phyloP scores from a whole-genome alignment of 2,888 invertebrate species.

The Aethes cnicana region DNA sequence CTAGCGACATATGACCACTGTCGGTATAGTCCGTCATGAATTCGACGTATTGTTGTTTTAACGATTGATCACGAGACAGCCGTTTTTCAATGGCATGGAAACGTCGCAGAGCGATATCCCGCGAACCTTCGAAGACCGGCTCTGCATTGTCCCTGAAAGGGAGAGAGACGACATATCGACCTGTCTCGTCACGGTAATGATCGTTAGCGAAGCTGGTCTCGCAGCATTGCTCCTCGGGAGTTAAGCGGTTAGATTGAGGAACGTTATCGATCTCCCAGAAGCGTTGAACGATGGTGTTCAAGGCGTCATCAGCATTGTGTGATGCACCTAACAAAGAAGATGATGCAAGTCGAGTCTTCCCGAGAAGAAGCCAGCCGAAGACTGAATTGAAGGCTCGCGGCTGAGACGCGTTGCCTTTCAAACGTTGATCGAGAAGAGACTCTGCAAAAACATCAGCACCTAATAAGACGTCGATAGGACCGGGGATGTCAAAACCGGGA shows the following conservation, averaged over 20 bases:
- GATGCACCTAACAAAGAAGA: background rate
- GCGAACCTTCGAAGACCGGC: background rate
- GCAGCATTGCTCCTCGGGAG: background rate
- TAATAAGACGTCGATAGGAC: slow-evolving; percentile 28
- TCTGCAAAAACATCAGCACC: slow-evolving; percentile 26
- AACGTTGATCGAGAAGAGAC: slow-evolving; percentile 1
- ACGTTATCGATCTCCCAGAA: background rate
- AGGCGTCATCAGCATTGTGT: background rate
- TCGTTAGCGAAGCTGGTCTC: background rate
- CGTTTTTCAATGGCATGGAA: background rate
- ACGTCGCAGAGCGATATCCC: background rate
- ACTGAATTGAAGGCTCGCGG: slow-evolving; percentile 22
- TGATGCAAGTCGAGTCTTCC: slow-evolving; percentile 1
- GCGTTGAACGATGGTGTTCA: background rate
- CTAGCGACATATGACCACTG: background rate
- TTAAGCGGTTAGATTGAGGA: background rate
- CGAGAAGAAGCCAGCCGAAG: slow-evolving; percentile 24
- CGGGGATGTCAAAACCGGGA: slow-evolving; percentile 26
- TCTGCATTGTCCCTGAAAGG: background rate
- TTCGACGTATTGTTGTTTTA: background rate
- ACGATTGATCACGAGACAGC: background rate
- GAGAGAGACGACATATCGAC: background rate
- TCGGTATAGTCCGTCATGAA: background rate
- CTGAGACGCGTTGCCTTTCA: slow-evolving; percentile 11
- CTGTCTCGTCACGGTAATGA: background rate